Conservation (phyloP, 1,140 invertebrate species). For the Scaptomyza pallida region DNA sequence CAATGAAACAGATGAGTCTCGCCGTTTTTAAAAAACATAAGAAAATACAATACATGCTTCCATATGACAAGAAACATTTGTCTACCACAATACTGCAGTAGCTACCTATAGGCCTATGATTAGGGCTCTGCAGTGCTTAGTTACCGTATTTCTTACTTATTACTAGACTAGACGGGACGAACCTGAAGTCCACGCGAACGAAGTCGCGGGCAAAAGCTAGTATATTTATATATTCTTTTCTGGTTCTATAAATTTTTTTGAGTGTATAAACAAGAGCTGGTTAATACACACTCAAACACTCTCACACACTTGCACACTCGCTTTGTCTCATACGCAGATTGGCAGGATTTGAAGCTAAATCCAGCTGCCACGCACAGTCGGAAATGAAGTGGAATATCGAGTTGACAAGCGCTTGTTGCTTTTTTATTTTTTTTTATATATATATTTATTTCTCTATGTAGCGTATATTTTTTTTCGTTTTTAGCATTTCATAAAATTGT, state of each 20-base stretch:
- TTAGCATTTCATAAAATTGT: slow-evolving; percentile 43
- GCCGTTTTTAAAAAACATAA: too few species aligned
- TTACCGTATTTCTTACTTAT: too few species aligned
- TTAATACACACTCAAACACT: neutral
- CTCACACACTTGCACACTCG: neutral
- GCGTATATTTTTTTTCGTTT: slow-evolving; percentile 3
- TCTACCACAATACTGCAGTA: too few species aligned
- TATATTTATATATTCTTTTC: too few species aligned
- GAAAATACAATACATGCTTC: too few species aligned
- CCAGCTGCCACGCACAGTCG: slow-evolving; percentile 38
- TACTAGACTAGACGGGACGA: too few species aligned
- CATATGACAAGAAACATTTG: too few species aligned
- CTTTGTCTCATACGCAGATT: neutral
- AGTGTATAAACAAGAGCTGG: neutral
- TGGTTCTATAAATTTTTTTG: neutral
- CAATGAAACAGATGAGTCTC: too few species aligned
- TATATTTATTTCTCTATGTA: neutral
- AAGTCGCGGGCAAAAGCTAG: too few species aligned
- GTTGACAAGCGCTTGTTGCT: slow-evolving; percentile 43
- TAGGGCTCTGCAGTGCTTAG: too few species aligned
- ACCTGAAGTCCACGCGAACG: too few species aligned
- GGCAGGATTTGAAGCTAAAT: slow-evolving; percentile 32
- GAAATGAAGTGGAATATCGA: slow-evolving; percentile 70
- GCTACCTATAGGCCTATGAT: too few species aligned
- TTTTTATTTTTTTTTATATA: slow-evolving; percentile 1